Evolutionary conservation across 2,797 vertebrate species (phyloP).

Genomic region (Anisognathus igniventris): DNA sequence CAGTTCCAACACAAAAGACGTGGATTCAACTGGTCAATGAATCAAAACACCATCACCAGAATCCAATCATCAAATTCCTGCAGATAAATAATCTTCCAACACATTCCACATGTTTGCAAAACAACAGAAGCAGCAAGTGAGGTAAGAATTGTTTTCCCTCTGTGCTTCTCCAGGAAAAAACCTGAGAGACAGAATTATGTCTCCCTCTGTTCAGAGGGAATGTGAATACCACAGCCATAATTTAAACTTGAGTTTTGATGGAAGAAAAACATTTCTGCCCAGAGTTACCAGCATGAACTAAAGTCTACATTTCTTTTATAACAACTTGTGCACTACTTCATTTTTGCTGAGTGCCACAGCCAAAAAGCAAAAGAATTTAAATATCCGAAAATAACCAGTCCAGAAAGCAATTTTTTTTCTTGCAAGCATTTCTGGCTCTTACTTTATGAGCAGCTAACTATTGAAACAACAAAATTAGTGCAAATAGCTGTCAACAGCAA

Average conservation of each 20-base stretch:
- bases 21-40: too few relatives aligned
- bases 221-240: background rate
- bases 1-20: too few relatives aligned
- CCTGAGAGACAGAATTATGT: too few relatives aligned
- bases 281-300: background rate
- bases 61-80: too few relatives aligned
- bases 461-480: background rate
- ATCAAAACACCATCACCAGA: too few relatives aligned
- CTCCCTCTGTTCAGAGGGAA: too few relatives aligned
- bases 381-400: background rate
- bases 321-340: background rate
- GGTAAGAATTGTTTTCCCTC: too few relatives aligned
- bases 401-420: background rate
- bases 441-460: background rate
- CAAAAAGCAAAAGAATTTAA: background rate
- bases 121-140: too few relatives aligned
- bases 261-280: background rate
- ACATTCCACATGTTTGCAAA: too few relatives aligned
- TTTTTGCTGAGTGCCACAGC: background rate
- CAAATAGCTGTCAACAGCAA: background rate
- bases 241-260: background rate
- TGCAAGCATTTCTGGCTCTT: background rate
- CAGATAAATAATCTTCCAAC: too few relatives aligned
- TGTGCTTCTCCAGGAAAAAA: too few relatives aligned
- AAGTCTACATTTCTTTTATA: background rate